Base-by-base conservation (phyloP, 2,888 invertebrate genomes). In the Autographa pulchrina region DNA sequence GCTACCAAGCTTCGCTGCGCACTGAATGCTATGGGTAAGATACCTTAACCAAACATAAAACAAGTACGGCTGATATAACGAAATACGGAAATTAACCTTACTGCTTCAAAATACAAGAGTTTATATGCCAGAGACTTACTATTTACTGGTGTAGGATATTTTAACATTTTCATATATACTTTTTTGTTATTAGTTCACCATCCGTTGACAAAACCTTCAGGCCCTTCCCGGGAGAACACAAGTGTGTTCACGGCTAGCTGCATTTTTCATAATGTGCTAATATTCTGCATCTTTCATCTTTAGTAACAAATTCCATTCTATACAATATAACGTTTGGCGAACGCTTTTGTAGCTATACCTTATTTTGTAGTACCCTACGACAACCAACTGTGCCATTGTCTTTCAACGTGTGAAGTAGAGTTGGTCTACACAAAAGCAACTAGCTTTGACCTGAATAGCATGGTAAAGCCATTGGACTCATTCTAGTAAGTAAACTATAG, bases 401-500 rank as follows among this genome's bases (percentile, higher is more conserved):
- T 85, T 0, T 43, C 68, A 0, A 86, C 91, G 0, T 94, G 94
- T 48, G 88, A 92, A 48, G 78, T 79, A 0, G 86, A 88, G 2
- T 65, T 31, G 0, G 83, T 84, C n/a, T 14, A 4, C 5, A 41
- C 84, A 0, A 60, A 72, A 0, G 80, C 79, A 0, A 73, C 69
- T 11, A 85, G 74, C n/a, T 89, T 85, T 63, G 41, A 64, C 0
- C 74, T 92, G 0, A 70, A 82, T 0, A 52, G 68, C 0, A 65
- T 77, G 0, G 61, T 81, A 25, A 70, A 11, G 4, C 74, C 86
- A 0, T 38, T 85, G 6, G 92, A 93, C 56, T 52, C 65, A 0
- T 91, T 93, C 70, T 93, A 93, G 93, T 93, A 83, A 91, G 92
- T 85, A 54, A 32, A 43, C 4, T n/a, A 61, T 8, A n/a, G 5